These are phyloP conservation scores for Argyresthia goedartella DNA, from an alignment of 2,888 invertebrate genomes.

Conservation along the genomic window DNA sequence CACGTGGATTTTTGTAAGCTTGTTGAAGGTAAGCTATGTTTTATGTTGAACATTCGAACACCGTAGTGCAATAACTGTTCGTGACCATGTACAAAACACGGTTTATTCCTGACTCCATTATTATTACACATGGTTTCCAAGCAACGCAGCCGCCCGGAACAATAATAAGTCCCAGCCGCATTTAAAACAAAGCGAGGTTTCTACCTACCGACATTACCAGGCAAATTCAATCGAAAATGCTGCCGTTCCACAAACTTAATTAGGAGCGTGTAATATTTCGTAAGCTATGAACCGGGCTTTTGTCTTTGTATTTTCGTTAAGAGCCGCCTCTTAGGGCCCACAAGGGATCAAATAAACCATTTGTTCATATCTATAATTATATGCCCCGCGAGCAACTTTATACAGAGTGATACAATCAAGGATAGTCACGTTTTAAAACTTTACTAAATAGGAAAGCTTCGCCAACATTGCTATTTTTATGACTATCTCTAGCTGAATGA, in stretches of 20 bases:
- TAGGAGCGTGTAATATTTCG: not conserved
- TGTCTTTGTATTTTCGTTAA: not conserved
- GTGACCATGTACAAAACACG: not conserved
- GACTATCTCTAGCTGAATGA: too few relatives aligned
- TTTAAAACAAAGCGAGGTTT: constrained; percentile 4
- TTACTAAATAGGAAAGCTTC: not conserved
- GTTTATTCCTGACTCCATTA: constrained; percentile 16
- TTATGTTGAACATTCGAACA: too few relatives aligned
- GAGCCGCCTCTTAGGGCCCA: not conserved
- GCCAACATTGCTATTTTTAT: too few relatives aligned
- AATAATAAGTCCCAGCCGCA: constrained; percentile 22
- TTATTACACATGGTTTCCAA: constrained; percentile 34
- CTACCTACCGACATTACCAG: not conserved
- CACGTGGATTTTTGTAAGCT: too few relatives aligned
- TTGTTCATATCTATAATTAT: not conserved
- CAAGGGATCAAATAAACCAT: not conserved
- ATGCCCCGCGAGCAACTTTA: not conserved
- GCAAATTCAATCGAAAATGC: not conserved
- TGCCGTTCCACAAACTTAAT: too few relatives aligned
- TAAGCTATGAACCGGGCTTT: not conserved
- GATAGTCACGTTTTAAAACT: not conserved
- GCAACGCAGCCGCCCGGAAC: constrained; percentile 44
- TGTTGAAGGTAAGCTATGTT: too few relatives aligned
- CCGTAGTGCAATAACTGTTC: too few relatives aligned
- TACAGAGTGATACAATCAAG: not conserved